Conservation (phyloP, 2,888 invertebrate species). For the Drosophila mayaguana region DNA sequence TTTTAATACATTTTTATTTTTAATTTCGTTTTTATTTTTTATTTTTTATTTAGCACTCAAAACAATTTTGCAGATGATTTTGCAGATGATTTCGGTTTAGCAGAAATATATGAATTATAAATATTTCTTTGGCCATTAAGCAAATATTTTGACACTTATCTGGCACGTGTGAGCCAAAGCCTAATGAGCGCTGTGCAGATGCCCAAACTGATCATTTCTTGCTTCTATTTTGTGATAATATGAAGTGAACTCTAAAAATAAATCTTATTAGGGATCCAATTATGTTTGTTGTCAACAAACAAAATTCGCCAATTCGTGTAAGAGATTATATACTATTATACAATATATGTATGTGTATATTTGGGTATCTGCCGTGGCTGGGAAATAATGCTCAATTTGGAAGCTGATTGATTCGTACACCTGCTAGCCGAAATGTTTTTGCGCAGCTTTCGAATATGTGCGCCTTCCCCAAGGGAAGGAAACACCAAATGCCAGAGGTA, state of each 20-base stretch:
- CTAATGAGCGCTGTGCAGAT: conserved; percentile 17
- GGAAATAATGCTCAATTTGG: conserved; percentile 57
- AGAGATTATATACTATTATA: not conserved
- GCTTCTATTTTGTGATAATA: not conserved
- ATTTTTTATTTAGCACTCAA: conserved; percentile 1
- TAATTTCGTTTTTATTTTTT: not conserved
- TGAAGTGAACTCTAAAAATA: conserved; percentile 2
- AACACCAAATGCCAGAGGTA: conserved; percentile 24
- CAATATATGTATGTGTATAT: not conserved
- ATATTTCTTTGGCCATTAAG: conserved; percentile 20
- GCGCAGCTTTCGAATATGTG: conserved; percentile 16
- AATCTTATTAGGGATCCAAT: conserved; percentile 31
- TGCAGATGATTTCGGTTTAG: conserved; percentile 7
- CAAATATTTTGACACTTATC: conserved; percentile 43
- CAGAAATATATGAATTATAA: conserved; percentile 19
- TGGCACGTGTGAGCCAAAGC: conserved; percentile 23
- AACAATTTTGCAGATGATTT: not conserved
- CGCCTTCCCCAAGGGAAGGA: not conserved
- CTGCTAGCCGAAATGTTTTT: conserved; percentile 63
- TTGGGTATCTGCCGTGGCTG: conserved; percentile 13
- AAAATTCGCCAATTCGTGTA: conserved; percentile 9
- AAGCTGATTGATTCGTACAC: conserved; percentile 61
- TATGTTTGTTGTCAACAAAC: conserved; percentile 23
- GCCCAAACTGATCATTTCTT: not conserved
- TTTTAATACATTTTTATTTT: not conserved